A percentile compares a stretch with the other conserved stretches of the same genome.
These are phyloP conservation scores for Tortricodes alternella DNA, from an alignment of 2,888 invertebrate genomes.

Conservation along the genomic window DNA sequence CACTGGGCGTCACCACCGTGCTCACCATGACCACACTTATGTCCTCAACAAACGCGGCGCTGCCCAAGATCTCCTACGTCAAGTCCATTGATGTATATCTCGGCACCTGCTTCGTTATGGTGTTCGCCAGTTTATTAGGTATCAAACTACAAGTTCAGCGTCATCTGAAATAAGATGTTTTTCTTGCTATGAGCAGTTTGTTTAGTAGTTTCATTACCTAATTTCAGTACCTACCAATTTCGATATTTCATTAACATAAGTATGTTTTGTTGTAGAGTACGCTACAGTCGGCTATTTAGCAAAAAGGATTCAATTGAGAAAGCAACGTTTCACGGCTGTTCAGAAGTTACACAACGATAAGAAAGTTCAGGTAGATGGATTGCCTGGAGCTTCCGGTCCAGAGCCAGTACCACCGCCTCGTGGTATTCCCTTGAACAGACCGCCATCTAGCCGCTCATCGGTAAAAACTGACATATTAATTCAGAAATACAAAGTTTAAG, in stretches of 20 bases:
- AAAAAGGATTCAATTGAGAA: constrained; percentile 97
- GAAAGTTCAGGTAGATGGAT: constrained; percentile 86
- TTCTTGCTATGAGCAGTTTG: too few species aligned
- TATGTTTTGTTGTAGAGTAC: constrained; percentile 90
- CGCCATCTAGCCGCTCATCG: background rate
- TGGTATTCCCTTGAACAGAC: background rate
- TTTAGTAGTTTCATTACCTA: too few species aligned
- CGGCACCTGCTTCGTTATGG: constrained; percentile 99
- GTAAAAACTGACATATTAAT: background rate
- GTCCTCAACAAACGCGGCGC: constrained; percentile 97
- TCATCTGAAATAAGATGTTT: too few species aligned
- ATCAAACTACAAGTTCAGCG: too few species aligned
- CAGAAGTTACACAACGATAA: constrained; percentile 97
- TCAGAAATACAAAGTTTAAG: too few species aligned
- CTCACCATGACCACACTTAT: constrained; percentile 98
- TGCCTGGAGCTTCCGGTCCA: background rate
- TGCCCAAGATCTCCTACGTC: constrained; percentile 99
- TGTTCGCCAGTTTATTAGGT: constrained; percentile 98
- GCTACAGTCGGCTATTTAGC: constrained; percentile 99
- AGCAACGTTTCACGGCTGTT: constrained; percentile 94
- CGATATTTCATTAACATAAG: too few species aligned
- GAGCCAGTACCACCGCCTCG: constrained; percentile 3
- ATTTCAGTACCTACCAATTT: too few species aligned
- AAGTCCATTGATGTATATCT: constrained; percentile 98
- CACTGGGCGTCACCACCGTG: constrained; percentile 97